Percentiles rank a stretch among this genome's conserved stretches.
Conservation (phyloP, 2,797 vertebrate genomes). For the Premnoplex brunnescens region DNA sequence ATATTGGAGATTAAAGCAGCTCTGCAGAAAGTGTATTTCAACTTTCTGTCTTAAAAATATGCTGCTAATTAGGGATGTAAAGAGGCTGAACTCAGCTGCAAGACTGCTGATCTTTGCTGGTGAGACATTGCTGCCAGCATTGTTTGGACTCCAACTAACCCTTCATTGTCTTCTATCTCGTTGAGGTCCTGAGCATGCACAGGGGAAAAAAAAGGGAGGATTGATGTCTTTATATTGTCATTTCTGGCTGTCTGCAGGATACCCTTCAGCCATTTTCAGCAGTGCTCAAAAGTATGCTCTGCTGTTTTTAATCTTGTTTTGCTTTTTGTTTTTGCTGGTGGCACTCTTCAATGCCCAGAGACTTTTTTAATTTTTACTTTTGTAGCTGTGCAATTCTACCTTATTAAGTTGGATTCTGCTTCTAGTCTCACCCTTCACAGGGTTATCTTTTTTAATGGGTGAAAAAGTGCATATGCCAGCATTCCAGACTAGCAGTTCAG, state of each 20-base stretch:
- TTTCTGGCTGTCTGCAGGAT: slow-evolving; percentile 55
- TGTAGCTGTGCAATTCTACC: slow-evolving; percentile 24
- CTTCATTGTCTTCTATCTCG: slow-evolving; percentile 60
- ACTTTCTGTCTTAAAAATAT: slow-evolving; percentile 62
- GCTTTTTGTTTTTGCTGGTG: slow-evolving; percentile 60
- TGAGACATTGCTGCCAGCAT: slow-evolving; percentile 44
- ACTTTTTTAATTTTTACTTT: slow-evolving; percentile 46
- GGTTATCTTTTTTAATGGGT: slow-evolving; percentile 47
- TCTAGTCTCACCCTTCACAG: slow-evolving; percentile 26
- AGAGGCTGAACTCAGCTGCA: slow-evolving; percentile 52
- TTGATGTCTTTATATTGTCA: slow-evolving; percentile 62
- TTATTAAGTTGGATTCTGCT: slow-evolving; percentile 53
- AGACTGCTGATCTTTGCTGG: slow-evolving; percentile 52
- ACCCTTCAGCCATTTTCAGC: slow-evolving; percentile 62
- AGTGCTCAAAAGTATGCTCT: slow-evolving; percentile 49
- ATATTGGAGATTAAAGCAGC: slow-evolving; percentile 29
- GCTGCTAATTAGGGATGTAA: slow-evolving; percentile 62
- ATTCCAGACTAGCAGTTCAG: slow-evolving; percentile 17
- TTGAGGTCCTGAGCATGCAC: slow-evolving; percentile 43
- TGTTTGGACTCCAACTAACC: slow-evolving; percentile 58
- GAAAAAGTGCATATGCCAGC: slow-evolving; percentile 65
- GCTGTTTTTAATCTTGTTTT: slow-evolving; percentile 62
- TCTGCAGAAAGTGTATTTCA: slow-evolving; percentile 59
- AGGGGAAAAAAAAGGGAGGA: not conserved
- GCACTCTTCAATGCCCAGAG: slow-evolving; percentile 33